Evolutionary conservation across 2,888 invertebrate species (phyloP), one percentile per base, ranked within the genome.

Genomic region (Lasius platythorax): DNA sequence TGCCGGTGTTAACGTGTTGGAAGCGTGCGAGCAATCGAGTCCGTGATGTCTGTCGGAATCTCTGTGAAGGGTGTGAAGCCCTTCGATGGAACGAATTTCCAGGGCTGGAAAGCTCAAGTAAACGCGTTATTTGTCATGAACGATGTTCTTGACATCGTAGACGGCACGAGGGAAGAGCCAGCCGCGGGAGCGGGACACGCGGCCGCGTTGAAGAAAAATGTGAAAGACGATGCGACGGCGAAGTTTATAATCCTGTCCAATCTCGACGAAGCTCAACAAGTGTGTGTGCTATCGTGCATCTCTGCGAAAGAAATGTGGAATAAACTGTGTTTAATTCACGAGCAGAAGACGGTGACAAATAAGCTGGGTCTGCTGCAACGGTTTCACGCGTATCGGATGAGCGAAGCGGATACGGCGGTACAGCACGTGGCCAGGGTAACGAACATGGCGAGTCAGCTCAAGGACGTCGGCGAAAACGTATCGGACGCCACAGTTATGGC

Each of bases 161-260:
- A 86, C 72, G 87, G 86, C 56, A 82, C 84, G 70, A 67, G 84
- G 46, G n/a, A 2, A 43, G 61, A 9, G 53, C 86, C 87, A 28
- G 72, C 58, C 58, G 74, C 67, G 12, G 82, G 67, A 64, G 76
- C 11, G n/a, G 78, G 56, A 68, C 50, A 66, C 61, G 79, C 33
- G 43, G 68, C 84, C 67, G 86, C 73, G 67, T 66, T 64, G 78
- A 83, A 82, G 63, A 72, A 82, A 76, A 74, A 75, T 43, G 82
- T 84, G 61, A 88, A 87, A 37, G 86, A 89, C 63, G 82, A 89
- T 50, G 88, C 89, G 33, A 89, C 73, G 81, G 88, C 90, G 66
- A 90, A 73, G 76, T 91, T 81, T 30, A 85, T 90, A 46, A 90
- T 91, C 15, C 70, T 87, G 33, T 89, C 87, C 30, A 73, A 81